Evolutionary conservation across 2,797 vertebrate genomes (phyloP).

Genomic region (Liparis tanakae): DNA sequence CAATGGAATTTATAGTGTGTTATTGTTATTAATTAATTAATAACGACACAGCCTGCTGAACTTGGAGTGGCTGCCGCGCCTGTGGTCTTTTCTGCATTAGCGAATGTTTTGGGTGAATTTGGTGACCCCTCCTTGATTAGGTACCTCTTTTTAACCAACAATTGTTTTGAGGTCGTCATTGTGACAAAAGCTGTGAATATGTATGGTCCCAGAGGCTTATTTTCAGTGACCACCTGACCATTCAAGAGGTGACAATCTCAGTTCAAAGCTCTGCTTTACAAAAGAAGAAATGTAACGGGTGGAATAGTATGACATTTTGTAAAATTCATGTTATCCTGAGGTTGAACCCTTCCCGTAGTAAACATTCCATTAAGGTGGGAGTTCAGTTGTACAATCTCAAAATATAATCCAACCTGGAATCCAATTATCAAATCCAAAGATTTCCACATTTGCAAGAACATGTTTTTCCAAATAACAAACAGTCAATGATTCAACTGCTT

Average conservation of each 20-base stretch:
- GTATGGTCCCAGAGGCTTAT: not conserved
- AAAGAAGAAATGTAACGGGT: too few relatives aligned
- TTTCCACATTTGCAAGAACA: too few relatives aligned
- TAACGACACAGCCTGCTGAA: too few relatives aligned
- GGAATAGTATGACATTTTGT: not conserved
- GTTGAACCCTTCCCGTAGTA: not conserved
- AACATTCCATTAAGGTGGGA: not conserved
- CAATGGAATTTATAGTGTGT: slow-evolving; percentile 16
- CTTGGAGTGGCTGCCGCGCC: too few relatives aligned
- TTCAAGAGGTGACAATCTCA: not conserved
- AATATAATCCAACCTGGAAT: too few relatives aligned
- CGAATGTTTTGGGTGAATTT: not conserved
- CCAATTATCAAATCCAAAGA: too few relatives aligned
- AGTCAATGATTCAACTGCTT: too few relatives aligned
- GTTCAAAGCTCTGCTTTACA: too few relatives aligned
- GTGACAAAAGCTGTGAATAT: not conserved
- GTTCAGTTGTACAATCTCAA: too few relatives aligned
- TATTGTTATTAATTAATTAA: slow-evolving; percentile 7
- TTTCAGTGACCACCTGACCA: not conserved
- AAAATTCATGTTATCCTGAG: not conserved
- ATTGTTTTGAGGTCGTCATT: not conserved
- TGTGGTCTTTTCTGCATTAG: too few relatives aligned
- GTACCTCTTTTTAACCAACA: not conserved
- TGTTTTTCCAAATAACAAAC: too few relatives aligned
- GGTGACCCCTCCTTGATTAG: not conserved